These are phyloP conservation scores for Ceratotherium simum DNA, from an alignment of 2,113 vertebrate genomes.

Conservation along the genomic window DNA sequence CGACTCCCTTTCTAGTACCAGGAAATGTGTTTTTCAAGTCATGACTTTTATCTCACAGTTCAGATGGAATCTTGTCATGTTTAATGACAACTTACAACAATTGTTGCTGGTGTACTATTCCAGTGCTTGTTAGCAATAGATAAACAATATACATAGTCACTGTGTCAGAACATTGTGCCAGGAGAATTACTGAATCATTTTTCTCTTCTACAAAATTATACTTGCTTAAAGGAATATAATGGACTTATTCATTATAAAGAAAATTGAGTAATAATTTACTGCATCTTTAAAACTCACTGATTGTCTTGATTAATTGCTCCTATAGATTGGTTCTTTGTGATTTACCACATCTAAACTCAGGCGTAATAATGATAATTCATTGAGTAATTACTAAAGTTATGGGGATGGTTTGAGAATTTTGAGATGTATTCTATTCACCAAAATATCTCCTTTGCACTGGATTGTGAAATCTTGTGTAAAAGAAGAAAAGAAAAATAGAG, in stretches of 20 bases:
- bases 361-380: neutral
- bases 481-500: neutral
- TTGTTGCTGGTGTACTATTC: neutral
- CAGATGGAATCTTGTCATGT: constrained; percentile 8
- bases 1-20: neutral
- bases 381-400: neutral
- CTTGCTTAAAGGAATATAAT: neutral
- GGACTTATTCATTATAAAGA: neutral
- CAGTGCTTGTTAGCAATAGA: neutral
- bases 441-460: neutral
- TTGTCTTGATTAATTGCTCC: neutral
- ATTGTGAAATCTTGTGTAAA: neutral
- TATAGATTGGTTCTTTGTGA: neutral
- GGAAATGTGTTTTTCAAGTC: neutral
- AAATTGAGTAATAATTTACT: neutral
- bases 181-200: neutral
- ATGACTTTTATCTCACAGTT: constrained; percentile 29
- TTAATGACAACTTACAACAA: constrained; percentile 15
- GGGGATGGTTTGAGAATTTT: neutral
- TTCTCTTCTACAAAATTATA: neutral
- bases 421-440: neutral
- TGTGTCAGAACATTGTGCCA: neutral
- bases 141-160: neutral
- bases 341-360: neutral
- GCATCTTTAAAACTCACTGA: constrained; percentile 21